Evolutionary conservation across 2,888 invertebrate species (phyloP), one percentile per base, ranked within the genome.

Genomic region (Drosophila pseudotakahashii): DNA sequence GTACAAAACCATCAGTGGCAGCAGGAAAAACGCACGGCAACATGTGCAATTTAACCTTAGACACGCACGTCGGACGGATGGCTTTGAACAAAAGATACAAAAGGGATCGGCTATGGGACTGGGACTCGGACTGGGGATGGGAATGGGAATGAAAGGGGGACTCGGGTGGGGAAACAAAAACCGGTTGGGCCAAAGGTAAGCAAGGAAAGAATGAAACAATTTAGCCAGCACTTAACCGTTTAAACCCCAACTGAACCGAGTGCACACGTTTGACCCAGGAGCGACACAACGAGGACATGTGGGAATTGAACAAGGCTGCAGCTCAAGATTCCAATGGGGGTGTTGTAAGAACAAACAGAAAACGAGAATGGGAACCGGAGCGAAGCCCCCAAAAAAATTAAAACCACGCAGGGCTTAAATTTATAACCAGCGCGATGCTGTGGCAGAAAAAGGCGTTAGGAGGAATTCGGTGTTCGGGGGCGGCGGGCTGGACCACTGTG

Each of bases 141-240:
- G 14, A 26, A 3, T 14, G 23, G 30, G 23, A 45, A 11, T 51
- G 50, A 45, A 52, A 60, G 61, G 45, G 50, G 54, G 19, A 39
- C 6, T 39, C 44, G 26, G 62, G 59, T 45, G 63, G 67, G 71
- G 37, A 61, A 51, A 26, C 19, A 34, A 61, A 52, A 66, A 42
- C 23, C 36, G 53, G 44, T 16, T 41, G 58, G 61, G 55, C 52
- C 62, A 76, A 74, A 82, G 73, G 77, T 83, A 71, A 69, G 60
- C 66, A 63, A 73, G 55, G 51, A 73, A 77, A 77, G 73, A 80
- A 78, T 77, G 82, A 84, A 88, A 88, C 83, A 83, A 88, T 84
- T 84, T 88, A 70, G 72, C 71, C 77, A 78, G 81, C 88, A 84
- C 87, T 88, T 84, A 76, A 78, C 83, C 84, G 73, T 88, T 84